These are phyloP conservation scores for Oncorhynchus nerka DNA, from an alignment of 2,113 vertebrate species.

Conservation along the genomic window DNA sequence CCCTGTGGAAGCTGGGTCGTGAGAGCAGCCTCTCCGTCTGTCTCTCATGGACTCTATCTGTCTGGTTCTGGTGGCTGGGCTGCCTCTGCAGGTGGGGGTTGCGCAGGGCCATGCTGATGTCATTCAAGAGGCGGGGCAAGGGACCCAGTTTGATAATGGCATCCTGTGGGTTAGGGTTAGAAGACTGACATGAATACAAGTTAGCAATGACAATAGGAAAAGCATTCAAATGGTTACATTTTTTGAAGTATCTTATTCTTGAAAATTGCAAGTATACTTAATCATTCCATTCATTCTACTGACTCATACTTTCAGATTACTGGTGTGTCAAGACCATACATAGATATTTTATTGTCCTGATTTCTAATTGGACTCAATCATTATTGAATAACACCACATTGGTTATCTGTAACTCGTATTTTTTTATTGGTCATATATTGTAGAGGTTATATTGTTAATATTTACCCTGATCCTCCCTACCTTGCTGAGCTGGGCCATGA, in stretches of 20 bases:
- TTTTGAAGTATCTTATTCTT: neutral
- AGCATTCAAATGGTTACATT: neutral
- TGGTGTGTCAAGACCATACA: too few relatives aligned
- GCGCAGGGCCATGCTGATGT: conserved; percentile 93
- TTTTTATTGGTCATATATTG: neutral
- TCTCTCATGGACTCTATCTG: conserved; percentile 82
- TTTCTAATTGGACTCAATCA: too few relatives aligned
- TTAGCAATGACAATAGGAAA: neutral
- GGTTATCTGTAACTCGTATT: too few relatives aligned
- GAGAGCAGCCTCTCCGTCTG: conserved; percentile 84
- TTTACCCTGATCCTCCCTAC: conserved; percentile 56
- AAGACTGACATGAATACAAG: neutral
- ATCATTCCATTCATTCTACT: too few relatives aligned
- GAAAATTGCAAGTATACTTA: neutral
- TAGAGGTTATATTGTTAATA: neutral
- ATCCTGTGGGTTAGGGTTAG: conserved; percentile 72
- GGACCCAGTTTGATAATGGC: conserved; percentile 95
- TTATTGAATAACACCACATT: too few relatives aligned
- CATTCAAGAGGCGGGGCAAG: conserved; percentile 90
- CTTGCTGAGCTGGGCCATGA: conserved; percentile 96
- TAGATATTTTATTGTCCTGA: too few relatives aligned
- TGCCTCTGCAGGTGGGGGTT: conserved; percentile 95
- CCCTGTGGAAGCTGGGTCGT: conserved; percentile 86
- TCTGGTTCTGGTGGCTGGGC: conserved; percentile 90
- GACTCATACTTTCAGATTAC: too few relatives aligned